phyloP scores from a whole-genome alignment of 2,113 vertebrate species.

The Atlantisia rogersi region DNA sequence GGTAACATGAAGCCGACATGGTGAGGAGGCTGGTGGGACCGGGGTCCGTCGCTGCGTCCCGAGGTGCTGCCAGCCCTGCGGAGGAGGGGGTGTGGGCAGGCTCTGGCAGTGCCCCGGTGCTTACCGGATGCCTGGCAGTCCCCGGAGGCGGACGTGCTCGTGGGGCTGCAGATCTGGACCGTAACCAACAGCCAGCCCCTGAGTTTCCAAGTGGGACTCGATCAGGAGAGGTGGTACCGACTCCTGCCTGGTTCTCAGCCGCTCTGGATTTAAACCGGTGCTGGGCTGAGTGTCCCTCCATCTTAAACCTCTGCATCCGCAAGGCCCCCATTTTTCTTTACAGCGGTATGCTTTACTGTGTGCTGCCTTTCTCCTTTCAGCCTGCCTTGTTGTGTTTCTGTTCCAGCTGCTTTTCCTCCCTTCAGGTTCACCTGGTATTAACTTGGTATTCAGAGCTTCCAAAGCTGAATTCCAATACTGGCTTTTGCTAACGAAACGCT shows the following conservation, averaged over 20 bases:
- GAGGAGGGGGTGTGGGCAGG: not conserved
- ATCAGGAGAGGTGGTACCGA: not conserved
- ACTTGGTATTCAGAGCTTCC: not conserved
- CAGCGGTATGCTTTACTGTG: not conserved
- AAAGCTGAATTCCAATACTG: not conserved
- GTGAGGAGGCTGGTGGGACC: slow-evolving; percentile 25
- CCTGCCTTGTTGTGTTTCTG: not conserved
- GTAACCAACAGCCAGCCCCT: not conserved
- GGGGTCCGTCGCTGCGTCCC: not conserved
- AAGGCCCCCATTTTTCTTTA: rapidly evolving
- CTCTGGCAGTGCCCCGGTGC: not conserved
- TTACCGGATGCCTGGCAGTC: not conserved
- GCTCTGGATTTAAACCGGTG: not conserved
- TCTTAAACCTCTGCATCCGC: not conserved
- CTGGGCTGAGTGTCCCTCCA: not conserved
- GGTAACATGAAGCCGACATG: slow-evolving; percentile 37
- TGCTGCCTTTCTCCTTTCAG: not conserved
- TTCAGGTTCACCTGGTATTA: not conserved
- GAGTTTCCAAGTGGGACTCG: not conserved
- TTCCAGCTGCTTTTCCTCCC: not conserved
- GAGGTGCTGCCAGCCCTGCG: rapidly evolving
- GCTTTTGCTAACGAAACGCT: not conserved
- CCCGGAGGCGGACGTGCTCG: rapidly evolving
- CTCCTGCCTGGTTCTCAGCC: not conserved
- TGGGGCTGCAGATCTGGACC: not conserved